phyloP scores from a whole-genome alignment of 2,888 invertebrate genomes.

The Pardosa pseudoannulata region DNA sequence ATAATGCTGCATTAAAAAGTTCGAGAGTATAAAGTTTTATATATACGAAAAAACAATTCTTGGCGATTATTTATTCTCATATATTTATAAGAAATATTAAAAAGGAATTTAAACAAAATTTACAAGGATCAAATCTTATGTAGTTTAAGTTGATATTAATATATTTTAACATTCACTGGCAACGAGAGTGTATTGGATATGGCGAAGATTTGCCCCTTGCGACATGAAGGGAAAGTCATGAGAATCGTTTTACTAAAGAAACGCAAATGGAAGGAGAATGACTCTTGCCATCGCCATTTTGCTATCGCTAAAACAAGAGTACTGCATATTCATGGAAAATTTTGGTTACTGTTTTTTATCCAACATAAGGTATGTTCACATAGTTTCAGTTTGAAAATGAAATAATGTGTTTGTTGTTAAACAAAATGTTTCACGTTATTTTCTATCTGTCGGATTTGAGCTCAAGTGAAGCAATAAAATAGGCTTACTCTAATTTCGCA shows the following conservation, averaged over 20 bases:
- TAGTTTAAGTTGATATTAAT: background rate
- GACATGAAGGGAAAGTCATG: constrained; percentile 72
- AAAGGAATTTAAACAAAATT: too few relatives aligned
- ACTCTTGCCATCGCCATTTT: constrained; percentile 71
- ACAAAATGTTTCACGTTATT: constrained; percentile 19
- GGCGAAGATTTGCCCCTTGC: constrained; percentile 71
- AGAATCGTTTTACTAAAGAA: constrained; percentile 69
- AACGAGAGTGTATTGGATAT: constrained; percentile 72
- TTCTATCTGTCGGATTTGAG: background rate
- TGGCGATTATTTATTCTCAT: too few relatives aligned
- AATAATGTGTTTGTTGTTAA: constrained; percentile 35
- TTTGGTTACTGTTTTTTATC: constrained; percentile 33
- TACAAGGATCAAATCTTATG: background rate
- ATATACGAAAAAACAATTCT: too few relatives aligned
- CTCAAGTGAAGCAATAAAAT: constrained; percentile 22
- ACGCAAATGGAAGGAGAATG: constrained; percentile 71
- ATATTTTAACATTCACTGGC: background rate
- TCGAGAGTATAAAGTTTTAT: too few relatives aligned
- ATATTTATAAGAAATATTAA: too few relatives aligned
- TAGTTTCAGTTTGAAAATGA: constrained; percentile 36
- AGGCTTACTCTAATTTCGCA: constrained; percentile 48
- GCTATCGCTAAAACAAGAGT: constrained; percentile 38
- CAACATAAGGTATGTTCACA: constrained; percentile 52
- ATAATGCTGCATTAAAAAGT: too few relatives aligned
- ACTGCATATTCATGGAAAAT: constrained; percentile 63